A percentile compares a stretch with the other conserved stretches of the same genome.
Conservation (phyloP, 2,888 invertebrate genomes). For the Adelognathus sp. region DNA sequence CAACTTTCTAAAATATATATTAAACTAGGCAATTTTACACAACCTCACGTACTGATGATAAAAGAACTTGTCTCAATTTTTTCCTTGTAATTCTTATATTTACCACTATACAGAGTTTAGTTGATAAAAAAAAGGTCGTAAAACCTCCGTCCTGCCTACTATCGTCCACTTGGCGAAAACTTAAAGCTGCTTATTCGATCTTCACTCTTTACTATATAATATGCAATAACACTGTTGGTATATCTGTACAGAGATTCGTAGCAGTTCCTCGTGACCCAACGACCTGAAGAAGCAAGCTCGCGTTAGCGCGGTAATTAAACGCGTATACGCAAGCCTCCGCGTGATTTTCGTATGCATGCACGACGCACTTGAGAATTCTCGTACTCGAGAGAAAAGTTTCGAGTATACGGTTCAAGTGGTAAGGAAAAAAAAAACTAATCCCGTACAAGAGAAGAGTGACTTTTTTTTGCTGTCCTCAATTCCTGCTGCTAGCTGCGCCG, state of each 20-base stretch:
- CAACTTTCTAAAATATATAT: too few relatives aligned
- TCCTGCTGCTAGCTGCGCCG: not conserved
- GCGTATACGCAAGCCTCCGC: constrained; percentile 25
- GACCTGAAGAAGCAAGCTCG: constrained; percentile 42
- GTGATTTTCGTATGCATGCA: constrained; percentile 9
- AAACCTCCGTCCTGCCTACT: not conserved
- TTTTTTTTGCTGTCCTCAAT: not conserved
- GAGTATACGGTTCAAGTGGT: constrained; percentile 2
- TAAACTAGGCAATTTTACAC: too few relatives aligned
- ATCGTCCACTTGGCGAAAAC: not conserved
- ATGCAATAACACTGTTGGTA: not conserved
- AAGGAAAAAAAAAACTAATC: not conserved
- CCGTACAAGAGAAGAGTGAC: not conserved
- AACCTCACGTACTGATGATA: too few relatives aligned
- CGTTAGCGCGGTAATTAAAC: constrained; percentile 40
- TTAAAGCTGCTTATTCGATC: not conserved
- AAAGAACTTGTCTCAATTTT: too few relatives aligned
- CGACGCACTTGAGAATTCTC: constrained; percentile 41
- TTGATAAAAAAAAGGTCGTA: too few relatives aligned
- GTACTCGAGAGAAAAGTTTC: constrained; percentile 14
- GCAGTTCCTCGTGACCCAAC: constrained; percentile 47
- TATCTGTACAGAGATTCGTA: not conserved
- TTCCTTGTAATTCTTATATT: too few relatives aligned
- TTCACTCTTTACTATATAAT: constrained; percentile 10
- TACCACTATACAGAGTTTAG: too few relatives aligned